Conservation (phyloP, 2,888 invertebrate genomes). For the Kuschelorhynchus macadamiae region DNA sequence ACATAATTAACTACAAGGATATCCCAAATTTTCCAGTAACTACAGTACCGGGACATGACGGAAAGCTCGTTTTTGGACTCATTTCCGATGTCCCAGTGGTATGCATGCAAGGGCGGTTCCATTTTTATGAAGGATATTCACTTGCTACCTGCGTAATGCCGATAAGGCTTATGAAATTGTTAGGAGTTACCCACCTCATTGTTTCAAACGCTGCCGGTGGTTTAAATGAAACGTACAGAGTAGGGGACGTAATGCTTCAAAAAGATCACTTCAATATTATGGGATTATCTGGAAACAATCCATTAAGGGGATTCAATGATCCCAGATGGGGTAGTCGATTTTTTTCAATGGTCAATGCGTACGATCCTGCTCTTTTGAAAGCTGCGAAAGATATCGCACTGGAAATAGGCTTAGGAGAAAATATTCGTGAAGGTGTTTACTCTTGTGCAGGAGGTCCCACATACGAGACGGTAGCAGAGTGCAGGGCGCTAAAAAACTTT, state of each 20-base stretch:
- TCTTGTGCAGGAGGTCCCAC: slow-evolving; percentile 95
- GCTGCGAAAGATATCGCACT: slow-evolving; percentile 60
- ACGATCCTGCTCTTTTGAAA: slow-evolving; percentile 79
- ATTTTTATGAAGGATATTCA: slow-evolving; percentile 94
- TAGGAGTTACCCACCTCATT: slow-evolving; percentile 83
- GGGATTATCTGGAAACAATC: slow-evolving; percentile 91
- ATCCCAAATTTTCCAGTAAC: slow-evolving; percentile 94
- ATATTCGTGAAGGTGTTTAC: slow-evolving; percentile 92
- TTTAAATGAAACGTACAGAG: slow-evolving; percentile 83
- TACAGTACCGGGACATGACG: slow-evolving; percentile 89
- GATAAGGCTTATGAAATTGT: slow-evolving; percentile 91
- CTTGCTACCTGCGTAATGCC: slow-evolving; percentile 91
- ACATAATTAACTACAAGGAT: slow-evolving; percentile 81
- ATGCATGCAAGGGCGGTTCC: slow-evolving; percentile 93
- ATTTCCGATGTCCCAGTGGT: slow-evolving; percentile 83
- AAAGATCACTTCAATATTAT: slow-evolving; percentile 96
- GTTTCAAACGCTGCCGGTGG: slow-evolving; percentile 96
- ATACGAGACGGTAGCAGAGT: slow-evolving; percentile 96
- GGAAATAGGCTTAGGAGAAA: slow-evolving; percentile 79
- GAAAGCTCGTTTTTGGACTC: slow-evolving; percentile 88
- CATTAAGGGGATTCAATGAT: slow-evolving; percentile 88
- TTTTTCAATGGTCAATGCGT: slow-evolving; percentile 89
- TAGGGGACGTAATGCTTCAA: slow-evolving; percentile 95
- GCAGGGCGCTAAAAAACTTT: slow-evolving; percentile 83
- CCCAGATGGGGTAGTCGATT: slow-evolving; percentile 91